Conservation (phyloP, 2,888 invertebrate genomes). For the Loripinus fragilis region DNA sequence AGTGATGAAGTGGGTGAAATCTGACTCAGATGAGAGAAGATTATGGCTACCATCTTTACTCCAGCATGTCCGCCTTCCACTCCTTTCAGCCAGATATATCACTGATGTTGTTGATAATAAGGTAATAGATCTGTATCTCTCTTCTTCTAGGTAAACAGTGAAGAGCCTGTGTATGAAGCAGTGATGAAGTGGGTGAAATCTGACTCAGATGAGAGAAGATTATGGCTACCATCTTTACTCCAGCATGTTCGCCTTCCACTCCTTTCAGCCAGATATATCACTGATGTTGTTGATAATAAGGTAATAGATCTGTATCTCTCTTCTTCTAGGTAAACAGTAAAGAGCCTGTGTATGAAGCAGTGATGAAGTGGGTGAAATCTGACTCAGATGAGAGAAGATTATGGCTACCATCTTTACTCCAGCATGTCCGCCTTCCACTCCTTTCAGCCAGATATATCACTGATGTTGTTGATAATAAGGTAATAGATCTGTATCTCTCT, state of each 20-base stretch:
- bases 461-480: constrained; percentile 81
- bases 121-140: too few species aligned
- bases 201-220: constrained; percentile 64
- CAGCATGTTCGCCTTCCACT: constrained; percentile 79
- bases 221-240: constrained; percentile 76
- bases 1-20: too few species aligned
- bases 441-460: constrained; percentile 80
- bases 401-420: constrained; percentile 75
- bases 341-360: constrained; percentile 79
- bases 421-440: constrained; percentile 79
- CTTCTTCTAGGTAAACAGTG: constrained; percentile 8
- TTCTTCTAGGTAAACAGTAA: too few species aligned
- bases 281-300: constrained; percentile 82
- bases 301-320: too few species aligned
- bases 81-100: constrained; percentile 79
- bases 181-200: too few species aligned
- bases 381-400: constrained; percentile 66
- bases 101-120: constrained; percentile 82
- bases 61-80: constrained; percentile 78
- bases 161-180: constrained; percentile 82
- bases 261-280: constrained; percentile 79
- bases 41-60: constrained; percentile 76
- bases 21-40: constrained; percentile 65
- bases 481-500: too few species aligned
- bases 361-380: too few species aligned